phyloP scores from a whole-genome alignment of 2,797 vertebrate genomes.

The Neosilurus mollespiculum region DNA sequence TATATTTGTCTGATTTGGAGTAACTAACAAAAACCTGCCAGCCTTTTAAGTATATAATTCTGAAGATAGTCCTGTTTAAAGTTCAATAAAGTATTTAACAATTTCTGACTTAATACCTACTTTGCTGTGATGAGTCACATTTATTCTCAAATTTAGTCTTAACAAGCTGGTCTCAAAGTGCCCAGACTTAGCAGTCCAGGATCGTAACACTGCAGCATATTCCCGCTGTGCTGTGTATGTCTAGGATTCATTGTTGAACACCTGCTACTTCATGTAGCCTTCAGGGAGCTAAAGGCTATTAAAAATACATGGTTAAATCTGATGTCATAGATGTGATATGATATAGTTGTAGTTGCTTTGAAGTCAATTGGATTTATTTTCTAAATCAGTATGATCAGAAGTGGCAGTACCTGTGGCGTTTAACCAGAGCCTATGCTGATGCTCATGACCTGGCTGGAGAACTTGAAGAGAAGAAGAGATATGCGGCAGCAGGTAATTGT shows the following conservation, averaged over 20 bases:
- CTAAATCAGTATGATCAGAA: conserved; percentile 78
- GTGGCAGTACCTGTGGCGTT: conserved; percentile 85
- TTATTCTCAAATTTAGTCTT: not conserved
- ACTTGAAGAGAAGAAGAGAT: conserved; percentile 81
- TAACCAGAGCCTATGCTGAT: conserved; percentile 86
- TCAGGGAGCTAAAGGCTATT: not conserved
- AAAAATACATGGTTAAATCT: not conserved
- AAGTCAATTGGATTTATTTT: not conserved
- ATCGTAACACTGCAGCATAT: not conserved
- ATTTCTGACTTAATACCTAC: no score
- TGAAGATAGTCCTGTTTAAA: no score
- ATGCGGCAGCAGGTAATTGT: conserved; percentile 81
- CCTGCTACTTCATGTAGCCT: not conserved
- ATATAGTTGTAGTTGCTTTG: not conserved
- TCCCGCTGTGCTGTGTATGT: not conserved
- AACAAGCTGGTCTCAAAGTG: not conserved
- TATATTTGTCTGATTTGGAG: no score
- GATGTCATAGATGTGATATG: not conserved
- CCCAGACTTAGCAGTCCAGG: not conserved
- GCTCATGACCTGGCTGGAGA: conserved; percentile 81
- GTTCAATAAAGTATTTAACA: no score
- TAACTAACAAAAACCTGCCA: no score
- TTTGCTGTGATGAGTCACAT: not conserved
- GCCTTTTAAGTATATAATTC: no score
- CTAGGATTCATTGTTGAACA: not conserved